Percentiles rank a stretch among this genome's conserved stretches.
phyloP scores from a whole-genome alignment of 1,140 invertebrate species.

The Drosophila arizonae region DNA sequence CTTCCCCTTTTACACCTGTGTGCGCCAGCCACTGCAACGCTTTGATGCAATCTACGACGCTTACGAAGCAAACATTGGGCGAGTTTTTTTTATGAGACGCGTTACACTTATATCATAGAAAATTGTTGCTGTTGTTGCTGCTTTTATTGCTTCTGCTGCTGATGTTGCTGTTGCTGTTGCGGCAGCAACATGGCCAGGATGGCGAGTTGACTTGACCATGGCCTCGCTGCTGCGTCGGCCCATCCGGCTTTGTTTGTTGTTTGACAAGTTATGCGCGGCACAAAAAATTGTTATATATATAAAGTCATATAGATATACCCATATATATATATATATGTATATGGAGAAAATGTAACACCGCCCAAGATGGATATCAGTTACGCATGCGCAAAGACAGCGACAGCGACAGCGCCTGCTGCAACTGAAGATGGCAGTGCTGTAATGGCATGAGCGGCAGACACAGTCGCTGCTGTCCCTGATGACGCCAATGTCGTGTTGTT shows the following conservation, averaged over 20 bases:
- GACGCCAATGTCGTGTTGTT: constrained; percentile 1
- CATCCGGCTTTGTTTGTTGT: constrained; percentile 67
- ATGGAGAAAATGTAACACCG: constrained; percentile 62
- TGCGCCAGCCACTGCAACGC: constrained; percentile 1
- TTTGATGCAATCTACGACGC: constrained; percentile 54
- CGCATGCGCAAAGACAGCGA: constrained; percentile 59
- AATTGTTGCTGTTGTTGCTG: constrained; percentile 7
- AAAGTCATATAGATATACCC: constrained; percentile 22
- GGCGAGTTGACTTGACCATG: constrained; percentile 2
- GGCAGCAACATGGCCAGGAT: constrained; percentile 15
- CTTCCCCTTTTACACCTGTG: constrained; percentile 3
- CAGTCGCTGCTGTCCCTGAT: neutral
- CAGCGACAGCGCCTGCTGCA: neutral
- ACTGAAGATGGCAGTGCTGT: constrained; percentile 9
- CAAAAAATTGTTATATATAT: constrained; percentile 27
- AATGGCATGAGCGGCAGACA: neutral
- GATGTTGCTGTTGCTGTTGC: neutral
- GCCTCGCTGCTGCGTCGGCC: constrained; percentile 18
- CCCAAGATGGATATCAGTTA: constrained; percentile 74
- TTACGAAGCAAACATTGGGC: constrained; percentile 35
- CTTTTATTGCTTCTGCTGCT: no score
- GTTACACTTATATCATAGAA: constrained; percentile 44
- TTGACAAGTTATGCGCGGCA: constrained; percentile 68
- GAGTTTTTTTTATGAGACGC: constrained; percentile 43
- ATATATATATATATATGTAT: constrained; percentile 22